These are phyloP conservation scores for Telmatherina bonti DNA, from an alignment of 2,797 vertebrate genomes.

Conservation along the genomic window DNA sequence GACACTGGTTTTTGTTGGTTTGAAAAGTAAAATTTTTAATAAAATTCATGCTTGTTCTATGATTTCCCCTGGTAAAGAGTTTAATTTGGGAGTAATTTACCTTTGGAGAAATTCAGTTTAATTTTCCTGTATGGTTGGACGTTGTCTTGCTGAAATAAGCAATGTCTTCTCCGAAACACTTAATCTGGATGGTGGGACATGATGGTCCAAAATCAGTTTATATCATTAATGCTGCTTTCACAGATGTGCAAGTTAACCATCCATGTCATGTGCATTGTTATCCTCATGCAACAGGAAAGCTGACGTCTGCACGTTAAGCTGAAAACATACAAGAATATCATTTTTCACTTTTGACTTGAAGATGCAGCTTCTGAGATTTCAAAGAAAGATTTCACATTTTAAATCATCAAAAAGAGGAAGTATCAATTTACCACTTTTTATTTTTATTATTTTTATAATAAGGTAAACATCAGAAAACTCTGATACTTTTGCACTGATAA, in stretches of 20 bases:
- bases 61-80: no score
- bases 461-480: no score
- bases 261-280: background rate
- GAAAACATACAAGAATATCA: background rate
- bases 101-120: no score
- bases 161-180: background rate
- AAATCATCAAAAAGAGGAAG: background rate
- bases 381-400: background rate
- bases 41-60: no score
- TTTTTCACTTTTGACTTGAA: background rate
- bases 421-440: background rate
- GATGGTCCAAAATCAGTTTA: background rate
- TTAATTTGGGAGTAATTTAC: no score
- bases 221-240: background rate
- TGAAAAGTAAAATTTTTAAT: no score
- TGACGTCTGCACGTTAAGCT: background rate
- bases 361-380: background rate
- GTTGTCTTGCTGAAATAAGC: background rate
- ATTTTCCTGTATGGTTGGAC: background rate
- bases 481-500: no score
- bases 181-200: background rate
- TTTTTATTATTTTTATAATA: no score
- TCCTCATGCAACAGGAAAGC: background rate
- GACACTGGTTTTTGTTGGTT: no score
- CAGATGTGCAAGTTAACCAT: background rate